Base-by-base conservation (phyloP, 2,888 invertebrate species). In the Harpalus rufipes region DNA sequence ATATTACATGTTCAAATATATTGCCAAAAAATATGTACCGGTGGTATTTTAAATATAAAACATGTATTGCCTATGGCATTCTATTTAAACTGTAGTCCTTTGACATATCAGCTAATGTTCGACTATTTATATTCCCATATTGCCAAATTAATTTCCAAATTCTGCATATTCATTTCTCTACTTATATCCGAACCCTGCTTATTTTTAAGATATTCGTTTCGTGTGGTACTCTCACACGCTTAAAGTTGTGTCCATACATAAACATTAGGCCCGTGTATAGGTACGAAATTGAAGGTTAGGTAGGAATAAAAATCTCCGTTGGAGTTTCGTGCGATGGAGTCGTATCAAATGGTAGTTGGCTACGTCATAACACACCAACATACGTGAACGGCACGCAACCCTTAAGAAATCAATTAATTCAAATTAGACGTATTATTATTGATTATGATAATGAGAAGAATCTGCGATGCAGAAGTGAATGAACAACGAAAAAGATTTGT, bases 381-480 rank as follows among this genome's bases (percentile, higher is more conserved):
- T 63, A 65, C 44, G 21, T 7, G 81, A 18, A 25, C 32, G 41
- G 21, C 81, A 81, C 63, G 81, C 81, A 21, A 81, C 8, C 16
- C 39, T 44, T 65, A 61, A 81, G 81, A 81, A 81, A 81, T 81
- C 81, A 81, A 81, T 81, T 81, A 65, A 81, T 81, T 81, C 81
- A 81, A 81, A 81, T 81, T 81, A 81, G 65, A 18, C 44, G 63
- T 44, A 81, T 51, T 81, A 65, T 41, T 81, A 81, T 81, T 65
- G 81, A 81, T 81, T 81, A 81, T 79, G 18, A 59, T 79, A 79
- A 79, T 79, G 58, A 79, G 74, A 51, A 51, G 44, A 32, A 68
- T 76, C 32, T 76, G 63, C 18, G 59, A 61, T 25, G 12, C 25
- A 63, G 63, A 63, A 63, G 21, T 63, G 63, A 63, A 63, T 63